Percentiles rank a stretch among this genome's conserved stretches.
Conservation (phyloP, 2,113 vertebrate genomes). For the Diadophis punctatus region DNA sequence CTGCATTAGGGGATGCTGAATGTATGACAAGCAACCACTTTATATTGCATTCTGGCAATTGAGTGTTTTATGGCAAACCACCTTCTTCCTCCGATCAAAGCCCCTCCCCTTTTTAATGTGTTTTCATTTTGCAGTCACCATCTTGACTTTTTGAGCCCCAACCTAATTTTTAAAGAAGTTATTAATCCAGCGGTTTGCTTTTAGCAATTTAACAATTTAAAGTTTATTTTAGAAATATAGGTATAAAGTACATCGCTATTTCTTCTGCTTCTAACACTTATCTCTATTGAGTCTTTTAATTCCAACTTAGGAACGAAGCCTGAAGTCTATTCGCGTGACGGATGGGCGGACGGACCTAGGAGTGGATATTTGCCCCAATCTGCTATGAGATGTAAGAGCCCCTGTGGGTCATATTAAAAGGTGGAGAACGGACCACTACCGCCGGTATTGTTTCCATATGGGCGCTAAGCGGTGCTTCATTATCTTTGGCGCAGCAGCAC, state of each 20-base stretch:
- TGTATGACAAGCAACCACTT: neutral
- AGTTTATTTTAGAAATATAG: neutral
- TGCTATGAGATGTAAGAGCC: neutral
- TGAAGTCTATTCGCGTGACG: neutral
- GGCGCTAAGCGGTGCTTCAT: neutral
- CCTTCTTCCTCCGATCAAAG: neutral
- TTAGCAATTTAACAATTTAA: neutral
- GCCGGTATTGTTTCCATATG: too few relatives aligned
- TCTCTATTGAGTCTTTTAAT: neutral
- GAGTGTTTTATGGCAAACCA: neutral
- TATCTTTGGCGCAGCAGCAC: fast-evolving
- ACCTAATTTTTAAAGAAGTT: neutral
- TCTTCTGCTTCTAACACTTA: neutral
- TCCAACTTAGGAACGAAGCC: neutral
- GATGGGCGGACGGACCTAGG: neutral
- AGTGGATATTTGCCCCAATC: neutral
- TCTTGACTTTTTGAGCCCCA: neutral
- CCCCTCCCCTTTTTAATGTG: neutral
- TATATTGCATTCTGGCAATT: neutral
- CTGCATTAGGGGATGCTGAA: too few relatives aligned
- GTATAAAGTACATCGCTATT: neutral
- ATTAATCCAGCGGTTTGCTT: neutral
- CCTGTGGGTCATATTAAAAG: neutral
- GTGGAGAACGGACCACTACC: fast-evolving
- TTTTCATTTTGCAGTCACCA: neutral